Evolutionary conservation across 1,140 invertebrate genomes (phyloP), one percentile per base, ranked within the genome.

Genomic region (Drosophila ambigua): DNA sequence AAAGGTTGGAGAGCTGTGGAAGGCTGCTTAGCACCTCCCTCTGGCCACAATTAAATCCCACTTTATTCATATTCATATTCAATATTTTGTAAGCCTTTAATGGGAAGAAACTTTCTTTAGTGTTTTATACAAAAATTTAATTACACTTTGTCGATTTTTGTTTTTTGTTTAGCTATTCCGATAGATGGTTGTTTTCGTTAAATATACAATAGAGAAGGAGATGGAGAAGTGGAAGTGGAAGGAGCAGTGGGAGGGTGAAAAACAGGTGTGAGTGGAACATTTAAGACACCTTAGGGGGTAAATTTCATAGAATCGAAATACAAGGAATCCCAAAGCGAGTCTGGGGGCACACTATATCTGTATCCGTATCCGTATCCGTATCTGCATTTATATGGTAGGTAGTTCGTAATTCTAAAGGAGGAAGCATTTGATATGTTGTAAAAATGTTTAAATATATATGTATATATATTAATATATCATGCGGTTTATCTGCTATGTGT

Each of bases 381-480:
- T 20, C 20, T 20, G 16, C 16, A 24, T 24, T 0, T 24, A 24
- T 24, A 60, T 44, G 66, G 63, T 52, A 59, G 45, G 52, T 77
- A 77, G 57, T 63, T 74, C 53, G 66, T 85, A 78, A 58, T 16
- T 61, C 81, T 85, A 87, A 61, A 76, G 66, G 69, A 90, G 88
- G 88, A 90, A 90, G 88, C 88, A 90, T 90, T 90, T 90, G 88
- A 90, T 90, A 90, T 90, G 88, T 90, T 90, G 87, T 90, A 90
- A 82, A 85, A 87, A 87, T 87, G 74, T 87, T 71, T 79, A 77
- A 65, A 62, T 59, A 64, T 76, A 58, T 54, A 59, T 66, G 35
- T 52, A 44, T 68, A 46, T 61, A 53, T 69, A 43, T 64, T 57
- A 31, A 7, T 59, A 59, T 61, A 45, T 77, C 35, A 39, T 39